These are phyloP conservation scores for Eulemur macaco DNA, from an alignment of 2,113 vertebrate genomes.

Conservation along the genomic window DNA sequence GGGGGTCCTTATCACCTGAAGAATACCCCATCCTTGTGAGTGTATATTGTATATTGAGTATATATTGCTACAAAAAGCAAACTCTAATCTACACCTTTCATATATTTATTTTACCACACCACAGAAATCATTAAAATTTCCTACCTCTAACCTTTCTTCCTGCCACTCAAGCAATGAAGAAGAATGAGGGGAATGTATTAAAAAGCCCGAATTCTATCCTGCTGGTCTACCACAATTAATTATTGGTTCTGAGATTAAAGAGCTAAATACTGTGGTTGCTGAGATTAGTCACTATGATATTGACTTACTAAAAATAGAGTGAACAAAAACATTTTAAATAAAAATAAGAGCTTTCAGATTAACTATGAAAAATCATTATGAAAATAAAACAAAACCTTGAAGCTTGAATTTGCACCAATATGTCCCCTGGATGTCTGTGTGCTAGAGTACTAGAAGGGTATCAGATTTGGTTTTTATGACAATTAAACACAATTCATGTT, in stretches of 20 bases:
- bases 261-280: background rate
- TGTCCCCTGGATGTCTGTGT: background rate
- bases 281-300: background rate
- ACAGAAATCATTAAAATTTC: background rate
- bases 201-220: background rate
- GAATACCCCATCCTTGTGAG: background rate
- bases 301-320: background rate
- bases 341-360: background rate
- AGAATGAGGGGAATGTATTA: background rate
- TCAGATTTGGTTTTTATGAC: background rate
- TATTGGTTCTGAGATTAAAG: background rate
- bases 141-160: background rate
- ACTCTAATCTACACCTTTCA: background rate
- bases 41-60: background rate
- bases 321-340: background rate
- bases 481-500: background rate
- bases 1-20: background rate
- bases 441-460: background rate
- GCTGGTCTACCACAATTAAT: background rate
- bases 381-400: slow-evolving; percentile 22
- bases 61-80: background rate
- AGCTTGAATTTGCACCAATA: background rate
- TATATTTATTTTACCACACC: background rate
- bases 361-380: background rate
- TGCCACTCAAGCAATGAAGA: background rate